Evolutionary conservation across 2,113 vertebrate genomes (phyloP).

Genomic region (Myrmecobius fasciatus): DNA sequence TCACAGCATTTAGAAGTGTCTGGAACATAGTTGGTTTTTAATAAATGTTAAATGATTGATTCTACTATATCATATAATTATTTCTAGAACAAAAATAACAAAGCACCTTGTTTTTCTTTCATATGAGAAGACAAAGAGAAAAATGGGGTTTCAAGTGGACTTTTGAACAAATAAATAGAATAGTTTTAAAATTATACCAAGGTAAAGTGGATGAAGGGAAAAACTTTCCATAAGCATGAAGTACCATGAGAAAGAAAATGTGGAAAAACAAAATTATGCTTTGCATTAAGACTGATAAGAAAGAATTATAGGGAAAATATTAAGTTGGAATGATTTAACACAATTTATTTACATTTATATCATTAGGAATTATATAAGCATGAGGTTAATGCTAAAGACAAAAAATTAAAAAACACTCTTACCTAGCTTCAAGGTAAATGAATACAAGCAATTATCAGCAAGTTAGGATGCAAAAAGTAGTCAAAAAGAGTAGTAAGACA

Average conservation of each 20-base stretch:
- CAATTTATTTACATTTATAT: not conserved
- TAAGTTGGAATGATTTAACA: not conserved
- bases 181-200: not conserved
- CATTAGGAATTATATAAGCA: not conserved
- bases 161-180: not conserved
- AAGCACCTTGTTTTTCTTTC: not conserved
- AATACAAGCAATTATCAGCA: not conserved
- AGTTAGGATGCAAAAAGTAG: not conserved
- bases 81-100: not conserved
- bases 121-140: not conserved
- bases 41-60: not conserved
- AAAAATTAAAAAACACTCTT: not conserved
- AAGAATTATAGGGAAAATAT: not conserved
- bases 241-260: not conserved
- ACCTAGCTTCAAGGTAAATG: not conserved
- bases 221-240: not conserved
- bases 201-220: not conserved
- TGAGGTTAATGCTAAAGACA: not conserved
- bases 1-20: not conserved
- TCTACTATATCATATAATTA: not conserved
- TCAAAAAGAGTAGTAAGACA: not conserved
- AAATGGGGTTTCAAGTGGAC: not conserved
- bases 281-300: not conserved
- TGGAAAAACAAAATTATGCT: not conserved
- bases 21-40: not conserved